phyloP scores from a whole-genome alignment of 2,113 vertebrate species.

The Dendrocopos noguchii region DNA sequence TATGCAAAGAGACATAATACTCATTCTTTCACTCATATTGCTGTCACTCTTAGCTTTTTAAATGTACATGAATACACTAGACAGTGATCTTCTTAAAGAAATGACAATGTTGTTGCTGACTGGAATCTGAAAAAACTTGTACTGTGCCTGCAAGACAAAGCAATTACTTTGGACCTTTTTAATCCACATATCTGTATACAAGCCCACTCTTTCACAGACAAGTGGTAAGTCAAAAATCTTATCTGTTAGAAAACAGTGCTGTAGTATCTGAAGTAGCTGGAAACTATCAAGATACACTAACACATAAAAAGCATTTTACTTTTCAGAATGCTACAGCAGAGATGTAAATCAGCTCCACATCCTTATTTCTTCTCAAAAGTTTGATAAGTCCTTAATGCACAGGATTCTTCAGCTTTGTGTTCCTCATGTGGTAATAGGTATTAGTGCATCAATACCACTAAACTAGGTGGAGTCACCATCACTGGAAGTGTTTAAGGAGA shows the following conservation, averaged over 20 bases:
- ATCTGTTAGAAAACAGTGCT: neutral
- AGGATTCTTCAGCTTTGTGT: neutral
- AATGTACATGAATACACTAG: neutral
- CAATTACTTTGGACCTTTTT: neutral
- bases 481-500: no score
- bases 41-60: neutral
- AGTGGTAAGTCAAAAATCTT: neutral
- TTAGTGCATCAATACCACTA: neutral
- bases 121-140: neutral
- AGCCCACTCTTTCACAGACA: neutral
- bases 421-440: neutral
- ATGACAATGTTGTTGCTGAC: neutral
- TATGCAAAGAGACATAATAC: neutral
- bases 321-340: fast-evolving
- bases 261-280: neutral
- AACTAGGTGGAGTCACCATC: neutral
- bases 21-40: neutral
- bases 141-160: neutral
- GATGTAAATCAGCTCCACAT: neutral
- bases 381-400: neutral
- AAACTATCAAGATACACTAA: neutral
- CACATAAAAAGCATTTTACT: fast-evolving
- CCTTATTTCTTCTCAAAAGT: neutral
- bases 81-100: neutral
- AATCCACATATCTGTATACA: neutral